Conservation (phyloP, 2,888 invertebrate species). For the Allolobophora icterica region DNA sequence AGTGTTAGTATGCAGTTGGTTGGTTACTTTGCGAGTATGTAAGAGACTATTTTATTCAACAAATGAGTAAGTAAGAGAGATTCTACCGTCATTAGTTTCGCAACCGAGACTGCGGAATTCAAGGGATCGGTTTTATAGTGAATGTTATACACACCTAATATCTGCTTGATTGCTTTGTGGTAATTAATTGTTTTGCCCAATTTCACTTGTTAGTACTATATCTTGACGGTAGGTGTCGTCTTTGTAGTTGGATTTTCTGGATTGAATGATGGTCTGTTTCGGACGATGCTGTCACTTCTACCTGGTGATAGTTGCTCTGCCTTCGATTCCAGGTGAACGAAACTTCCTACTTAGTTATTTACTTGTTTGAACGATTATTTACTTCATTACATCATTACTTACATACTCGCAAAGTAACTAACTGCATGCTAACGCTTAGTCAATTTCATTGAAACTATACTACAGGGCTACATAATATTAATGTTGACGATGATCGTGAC, state of each 20-base stretch:
- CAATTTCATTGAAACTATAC: no score
- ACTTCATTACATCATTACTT: not conserved
- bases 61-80: no score
- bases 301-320: not conserved
- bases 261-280: not conserved
- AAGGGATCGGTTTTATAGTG: no score
- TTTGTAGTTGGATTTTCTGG: not conserved
- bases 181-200: not conserved
- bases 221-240: not conserved
- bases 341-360: not conserved
- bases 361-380: no score
- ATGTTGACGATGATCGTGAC: no score
- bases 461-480: not conserved
- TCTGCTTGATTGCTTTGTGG: not conserved
- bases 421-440: no score
- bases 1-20: no score
- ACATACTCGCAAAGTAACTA: no score
- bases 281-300: constrained; percentile 1
- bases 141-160: not conserved
- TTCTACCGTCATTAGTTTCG: no score
- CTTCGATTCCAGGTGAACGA: not conserved
- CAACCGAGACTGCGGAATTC: no score
- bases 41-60: no score
- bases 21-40: no score
- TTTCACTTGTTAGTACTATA: not conserved